phyloP scores from a whole-genome alignment of 2,797 vertebrate species.

The Triplophysa yarkandensis region DNA sequence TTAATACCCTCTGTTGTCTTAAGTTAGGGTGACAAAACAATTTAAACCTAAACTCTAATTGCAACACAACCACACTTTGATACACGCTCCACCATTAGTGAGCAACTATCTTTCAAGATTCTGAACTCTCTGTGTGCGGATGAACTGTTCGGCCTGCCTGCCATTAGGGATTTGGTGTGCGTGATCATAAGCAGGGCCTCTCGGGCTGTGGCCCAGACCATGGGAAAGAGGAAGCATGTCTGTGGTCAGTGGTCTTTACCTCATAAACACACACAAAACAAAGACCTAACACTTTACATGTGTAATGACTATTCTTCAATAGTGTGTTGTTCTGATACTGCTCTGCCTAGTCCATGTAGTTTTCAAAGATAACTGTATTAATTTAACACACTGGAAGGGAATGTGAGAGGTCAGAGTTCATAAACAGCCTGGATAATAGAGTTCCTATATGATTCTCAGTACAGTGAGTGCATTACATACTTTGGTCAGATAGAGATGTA shows the following conservation, averaged over 20 bases:
- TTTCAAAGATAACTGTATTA: neutral
- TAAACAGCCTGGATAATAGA: too few species aligned
- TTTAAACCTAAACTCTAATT: neutral
- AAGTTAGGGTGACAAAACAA: too few species aligned
- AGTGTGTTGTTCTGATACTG: neutral
- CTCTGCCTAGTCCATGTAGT: neutral
- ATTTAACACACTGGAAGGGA: neutral
- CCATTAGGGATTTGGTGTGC: conserved; percentile 29
- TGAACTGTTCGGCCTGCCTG: neutral
- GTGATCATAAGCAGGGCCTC: conserved; percentile 17
- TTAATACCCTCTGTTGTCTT: neutral
- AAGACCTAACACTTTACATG: neutral
- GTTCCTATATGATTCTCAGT: too few species aligned
- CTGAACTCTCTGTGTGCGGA: conserved; percentile 2
- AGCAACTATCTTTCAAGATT: neutral
- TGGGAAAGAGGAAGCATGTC: conserved; percentile 37
- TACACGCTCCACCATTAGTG: neutral
- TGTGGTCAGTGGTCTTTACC: conserved; percentile 45
- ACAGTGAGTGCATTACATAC: too few species aligned
- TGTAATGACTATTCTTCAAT: neutral
- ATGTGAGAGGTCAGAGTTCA: neutral
- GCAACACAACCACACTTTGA: neutral
- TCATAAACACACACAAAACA: conserved; percentile 11
- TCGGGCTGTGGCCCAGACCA: conserved; percentile 24
- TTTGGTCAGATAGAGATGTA: too few species aligned